Conservation (phyloP, 2,888 invertebrate genomes). For the Cacoxenus indagator region DNA sequence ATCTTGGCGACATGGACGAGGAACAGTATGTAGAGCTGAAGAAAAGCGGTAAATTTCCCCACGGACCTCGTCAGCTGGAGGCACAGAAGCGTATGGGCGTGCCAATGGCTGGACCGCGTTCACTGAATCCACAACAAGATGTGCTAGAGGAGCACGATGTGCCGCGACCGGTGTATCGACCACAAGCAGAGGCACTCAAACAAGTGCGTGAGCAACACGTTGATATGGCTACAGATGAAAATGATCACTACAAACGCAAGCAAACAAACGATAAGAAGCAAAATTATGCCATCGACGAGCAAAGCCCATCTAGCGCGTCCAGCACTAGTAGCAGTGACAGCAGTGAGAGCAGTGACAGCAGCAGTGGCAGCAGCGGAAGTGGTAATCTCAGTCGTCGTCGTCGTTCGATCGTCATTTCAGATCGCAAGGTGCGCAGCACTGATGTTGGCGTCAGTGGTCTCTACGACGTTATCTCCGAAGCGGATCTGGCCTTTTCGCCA, state of each 20-base stretch:
- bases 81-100: conserved; percentile 73
- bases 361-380: too few relatives aligned
- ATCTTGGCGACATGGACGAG: conserved; percentile 62
- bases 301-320: not conserved
- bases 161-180: conserved; percentile 64
- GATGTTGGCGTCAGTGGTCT: conserved; percentile 92
- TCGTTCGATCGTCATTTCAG: conserved; percentile 77
- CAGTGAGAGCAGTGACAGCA: not conserved
- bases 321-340: not conserved
- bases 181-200: conserved; percentile 57
- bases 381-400: conserved; percentile 72
- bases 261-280: too few relatives aligned
- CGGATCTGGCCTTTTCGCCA: conserved; percentile 90
- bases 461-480: conserved; percentile 92
- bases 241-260: too few relatives aligned
- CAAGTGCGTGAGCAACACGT: conserved; percentile 55
- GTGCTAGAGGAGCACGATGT: conserved; percentile 54
- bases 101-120: conserved; percentile 74
- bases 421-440: conserved; percentile 83
- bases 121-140: conserved; percentile 61
- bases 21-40: conserved; percentile 69
- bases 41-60: conserved; percentile 79
- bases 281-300: conserved; percentile 30
- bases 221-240: conserved; percentile 48
- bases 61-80: conserved; percentile 79